A percentile compares a stretch with the other conserved stretches of the same genome.
Conservation (phyloP, 2,113 vertebrate genomes). For the Dicerorhinus sumatrensis region DNA sequence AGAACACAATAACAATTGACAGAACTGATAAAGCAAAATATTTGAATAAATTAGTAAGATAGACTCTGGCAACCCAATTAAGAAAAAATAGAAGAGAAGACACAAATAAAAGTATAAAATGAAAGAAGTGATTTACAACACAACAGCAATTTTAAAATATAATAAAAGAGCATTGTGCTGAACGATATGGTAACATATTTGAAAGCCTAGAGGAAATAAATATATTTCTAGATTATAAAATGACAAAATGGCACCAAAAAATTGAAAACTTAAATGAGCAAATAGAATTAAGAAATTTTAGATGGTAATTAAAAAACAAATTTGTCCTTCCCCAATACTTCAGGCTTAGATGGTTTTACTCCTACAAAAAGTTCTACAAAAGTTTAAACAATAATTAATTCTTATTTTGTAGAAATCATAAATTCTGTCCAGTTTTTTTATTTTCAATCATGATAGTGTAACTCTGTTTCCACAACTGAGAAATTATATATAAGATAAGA, state of each 20-base stretch:
- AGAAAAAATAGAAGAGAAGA: not conserved
- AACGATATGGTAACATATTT: not conserved
- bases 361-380: not conserved
- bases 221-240: not conserved
- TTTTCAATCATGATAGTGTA: not conserved
- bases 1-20: not conserved
- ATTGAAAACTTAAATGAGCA: not conserved
- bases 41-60: not conserved
- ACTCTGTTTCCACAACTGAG: not conserved
- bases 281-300: not conserved
- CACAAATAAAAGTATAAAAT: not conserved
- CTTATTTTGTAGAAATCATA: not conserved
- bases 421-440: not conserved
- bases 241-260: not conserved
- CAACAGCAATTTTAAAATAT: not conserved
- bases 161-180: not conserved
- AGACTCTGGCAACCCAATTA: not conserved
- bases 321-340: not conserved
- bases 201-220: not conserved
- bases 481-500: not conserved
- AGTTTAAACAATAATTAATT: not conserved
- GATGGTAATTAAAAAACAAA: not conserved
- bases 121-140: not conserved
- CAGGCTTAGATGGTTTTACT: not conserved
- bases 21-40: not conserved